Evolutionary conservation across 2,113 vertebrate genomes (phyloP).

Genomic region (Phalacrocorax pelagicus): DNA sequence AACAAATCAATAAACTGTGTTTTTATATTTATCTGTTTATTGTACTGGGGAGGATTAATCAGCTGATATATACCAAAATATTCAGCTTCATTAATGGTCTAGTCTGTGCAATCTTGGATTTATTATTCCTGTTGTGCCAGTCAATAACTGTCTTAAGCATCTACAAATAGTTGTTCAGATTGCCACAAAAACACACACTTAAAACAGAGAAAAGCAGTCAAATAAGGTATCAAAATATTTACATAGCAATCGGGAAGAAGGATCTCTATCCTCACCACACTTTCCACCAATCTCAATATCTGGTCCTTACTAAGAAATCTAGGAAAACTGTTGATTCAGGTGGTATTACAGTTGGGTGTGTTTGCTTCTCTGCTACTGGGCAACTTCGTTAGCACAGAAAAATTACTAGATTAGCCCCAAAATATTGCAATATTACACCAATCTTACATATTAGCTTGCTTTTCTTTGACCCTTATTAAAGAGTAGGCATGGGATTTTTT

Average conservation of each 20-base stretch:
- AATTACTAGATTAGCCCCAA: not conserved
- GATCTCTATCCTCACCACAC: not conserved
- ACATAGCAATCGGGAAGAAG: not conserved
- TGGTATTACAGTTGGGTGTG: not conserved
- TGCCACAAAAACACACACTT: not conserved
- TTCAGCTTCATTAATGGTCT: not conserved
- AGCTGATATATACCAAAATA: not conserved
- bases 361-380: not conserved
- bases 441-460: not conserved
- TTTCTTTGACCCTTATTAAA: not conserved
- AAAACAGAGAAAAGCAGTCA: not conserved
- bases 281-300: not conserved
- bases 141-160: not conserved
- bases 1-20: not conserved
- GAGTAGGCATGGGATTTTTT: not conserved
- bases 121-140: not conserved
- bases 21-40: not conserved
- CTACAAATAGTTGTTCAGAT: not conserved
- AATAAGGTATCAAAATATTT: slow-evolving; percentile 24
- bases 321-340: not conserved
- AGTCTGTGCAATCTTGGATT: not conserved
- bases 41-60: not conserved
- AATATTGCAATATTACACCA: not conserved
- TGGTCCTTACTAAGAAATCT: not conserved
- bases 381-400: not conserved